Evolutionary conservation across 2,888 invertebrate genomes (phyloP).

Genomic region (Xestia xanthographa): DNA sequence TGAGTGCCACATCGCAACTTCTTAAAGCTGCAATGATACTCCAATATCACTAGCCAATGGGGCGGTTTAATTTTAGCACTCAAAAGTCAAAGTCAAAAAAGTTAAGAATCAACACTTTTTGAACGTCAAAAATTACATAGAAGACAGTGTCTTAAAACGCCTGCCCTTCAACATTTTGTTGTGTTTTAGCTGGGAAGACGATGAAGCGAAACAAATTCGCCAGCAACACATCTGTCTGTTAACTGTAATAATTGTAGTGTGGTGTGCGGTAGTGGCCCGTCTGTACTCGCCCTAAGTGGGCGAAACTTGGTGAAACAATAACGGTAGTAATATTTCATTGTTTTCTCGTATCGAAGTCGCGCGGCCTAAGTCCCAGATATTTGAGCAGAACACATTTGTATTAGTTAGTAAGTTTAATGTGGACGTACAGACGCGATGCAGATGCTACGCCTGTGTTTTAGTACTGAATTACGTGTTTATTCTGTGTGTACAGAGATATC

Average conservation of each 20-base stretch:
- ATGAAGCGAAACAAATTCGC: background rate
- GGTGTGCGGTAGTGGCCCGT: background rate
- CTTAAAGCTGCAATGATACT: too few species aligned
- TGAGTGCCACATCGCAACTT: background rate
- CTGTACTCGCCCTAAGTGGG: conserved; percentile 38
- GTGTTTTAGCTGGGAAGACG: background rate
- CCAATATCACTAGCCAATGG: background rate
- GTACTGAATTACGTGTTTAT: conserved; percentile 11
- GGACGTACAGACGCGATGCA: conserved; percentile 53
- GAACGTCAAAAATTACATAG: background rate
- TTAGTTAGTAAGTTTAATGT: conserved; percentile 68
- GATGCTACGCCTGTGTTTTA: conserved; percentile 46
- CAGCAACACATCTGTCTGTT: background rate
- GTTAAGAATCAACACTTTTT: background rate
- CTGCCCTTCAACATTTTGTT: background rate
- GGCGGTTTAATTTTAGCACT: background rate
- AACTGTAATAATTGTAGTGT: background rate
- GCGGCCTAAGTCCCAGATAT: conserved; percentile 64
- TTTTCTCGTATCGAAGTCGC: conserved; percentile 73
- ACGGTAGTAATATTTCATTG: conserved; percentile 78
- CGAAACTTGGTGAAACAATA: conserved; percentile 80
- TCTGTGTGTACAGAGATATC: background rate
- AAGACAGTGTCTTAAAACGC: background rate
- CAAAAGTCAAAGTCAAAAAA: background rate
- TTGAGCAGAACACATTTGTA: conserved; percentile 66